Evolutionary conservation across 2,797 vertebrate species (phyloP), one percentile per base, ranked within the genome.

Genomic region (Calcarius lapponicus): DNA sequence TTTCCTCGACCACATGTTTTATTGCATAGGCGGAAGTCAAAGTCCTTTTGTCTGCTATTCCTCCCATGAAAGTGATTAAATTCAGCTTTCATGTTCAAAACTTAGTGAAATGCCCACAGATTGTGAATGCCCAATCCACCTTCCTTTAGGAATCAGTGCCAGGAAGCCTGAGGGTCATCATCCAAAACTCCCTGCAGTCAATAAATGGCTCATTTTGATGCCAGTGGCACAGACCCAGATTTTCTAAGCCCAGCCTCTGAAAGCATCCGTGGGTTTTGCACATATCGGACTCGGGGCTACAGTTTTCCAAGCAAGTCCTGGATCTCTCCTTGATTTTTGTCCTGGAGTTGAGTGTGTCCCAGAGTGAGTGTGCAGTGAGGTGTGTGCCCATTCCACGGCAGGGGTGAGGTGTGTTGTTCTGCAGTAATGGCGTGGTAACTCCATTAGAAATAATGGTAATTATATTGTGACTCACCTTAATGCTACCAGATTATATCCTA

Each of bases 401-500:
- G 71, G 62, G 94, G 83, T 71, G 86, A 94, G 93, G 74, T 81
- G 74, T 78, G 86, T 65, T 85, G 67, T 72, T 94, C 86, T 74
- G 86, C 78, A 56, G 78, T 61, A 95, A 95, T 38, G 57, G 88
- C 45, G 6, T 11, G 56, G 88, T 51, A 92, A 88, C 70, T 94
- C 80, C 95, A 87, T 96, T 80, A 95, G 93, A 95, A 96, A 92
- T 72, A 78, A 87, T 62, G 90, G 86, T 51, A 92, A 97, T 96
- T 97, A 86, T 82, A 29, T 72, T 89, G 93, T 95, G 94, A 92
- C 92, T 97, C 96, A 95, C 93, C 95, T 95, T 94, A 95, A 94
- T 21, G 43, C 90, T 91, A 89, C 80, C 88, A 74, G 92, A 93
- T 96, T 94, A 89, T 88, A 94, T 92, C 88, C 94, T 94, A 96